A percentile compares a stretch with the other conserved stretches of the same genome.
Evolutionary conservation across 2,888 invertebrate species (phyloP).

Genomic region (Cylindroiulus punctatus): DNA sequence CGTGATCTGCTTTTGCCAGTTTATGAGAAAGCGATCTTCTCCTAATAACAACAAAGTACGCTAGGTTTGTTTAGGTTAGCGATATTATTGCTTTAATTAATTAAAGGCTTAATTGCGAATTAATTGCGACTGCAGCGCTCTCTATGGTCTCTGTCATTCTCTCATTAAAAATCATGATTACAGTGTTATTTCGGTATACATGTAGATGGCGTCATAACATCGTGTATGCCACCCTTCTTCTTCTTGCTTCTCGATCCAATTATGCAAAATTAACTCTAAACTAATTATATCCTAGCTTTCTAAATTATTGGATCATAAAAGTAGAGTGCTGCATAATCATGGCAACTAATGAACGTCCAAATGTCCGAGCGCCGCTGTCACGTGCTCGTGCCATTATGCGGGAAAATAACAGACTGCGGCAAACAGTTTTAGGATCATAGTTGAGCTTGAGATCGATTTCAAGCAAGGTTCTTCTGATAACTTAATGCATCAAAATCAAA

Average conservation of each 20-base stretch:
- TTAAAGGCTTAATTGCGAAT: neutral
- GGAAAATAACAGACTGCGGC: neutral
- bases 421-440: neutral
- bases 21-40: no score
- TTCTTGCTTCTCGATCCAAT: conserved; percentile 12
- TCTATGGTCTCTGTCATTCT: neutral
- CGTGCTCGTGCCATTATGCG: neutral
- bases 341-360: neutral
- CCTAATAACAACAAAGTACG: no score
- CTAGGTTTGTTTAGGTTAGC: neutral
- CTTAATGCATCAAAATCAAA: no score
- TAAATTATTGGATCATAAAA: conserved; percentile 45
- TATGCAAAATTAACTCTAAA: conserved; percentile 35
- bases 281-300: conserved; percentile 28
- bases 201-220: neutral
- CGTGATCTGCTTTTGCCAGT: no score
- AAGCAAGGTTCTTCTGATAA: neutral
- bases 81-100: neutral
- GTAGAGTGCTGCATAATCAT: conserved; percentile 37
- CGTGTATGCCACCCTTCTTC: neutral
- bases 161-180: neutral
- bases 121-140: neutral
- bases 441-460: neutral
- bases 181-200: neutral
- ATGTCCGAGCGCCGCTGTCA: conserved; percentile 11